Base-by-base conservation (phyloP, 2,113 vertebrate species). In the Chamaea fasciata region DNA sequence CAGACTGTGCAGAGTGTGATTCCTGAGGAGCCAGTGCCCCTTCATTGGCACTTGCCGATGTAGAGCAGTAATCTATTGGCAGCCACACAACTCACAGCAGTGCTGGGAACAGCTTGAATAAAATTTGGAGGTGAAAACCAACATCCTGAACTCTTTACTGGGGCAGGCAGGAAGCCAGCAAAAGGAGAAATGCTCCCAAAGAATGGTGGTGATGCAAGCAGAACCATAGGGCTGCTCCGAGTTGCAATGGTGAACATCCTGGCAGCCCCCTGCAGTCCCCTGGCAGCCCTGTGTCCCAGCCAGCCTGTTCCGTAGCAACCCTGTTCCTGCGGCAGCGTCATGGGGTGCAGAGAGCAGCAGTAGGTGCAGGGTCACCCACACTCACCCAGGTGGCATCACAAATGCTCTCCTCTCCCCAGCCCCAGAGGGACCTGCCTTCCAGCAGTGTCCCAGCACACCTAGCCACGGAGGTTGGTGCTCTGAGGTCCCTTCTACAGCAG, bases 321-420 rank as follows among this genome's bases (percentile, higher is more conserved):
- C 75, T 7, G 27, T 10, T 33, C 57, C 70, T 8, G 7, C 2
- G 39, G 53, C 49, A 16, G 15, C 0, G 0, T 15, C 0, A 0
- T 5, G 33, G 2, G 9, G 20, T 6, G 33, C 0, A 0, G n/a
- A 41, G 37, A 56, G 41, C 63, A 63, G 27, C 37, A 9, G 9
- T 0, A 14, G 39, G 14, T 8, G 23, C 47, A 33, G 26, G 35
- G 35, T 49, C 42, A 55, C 49, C 17, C n/a, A 39, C 37, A 39
- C 37, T 10, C 37, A 24, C 3, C 0, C 19, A 17, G 30, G 22
- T 14, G 57, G 7, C 7, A 17, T 52, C 50, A 31, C 26, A 20
- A 33, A 50, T 13, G 11, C 33, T 37, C 39, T 71, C 24, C 42
- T n/a, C 27, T 27, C 21, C 4, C 10, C 6, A 7, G 8, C 42